Base-by-base conservation (phyloP, 2,797 vertebrate genomes). In the Hypotaenidia philippensis region DNA sequence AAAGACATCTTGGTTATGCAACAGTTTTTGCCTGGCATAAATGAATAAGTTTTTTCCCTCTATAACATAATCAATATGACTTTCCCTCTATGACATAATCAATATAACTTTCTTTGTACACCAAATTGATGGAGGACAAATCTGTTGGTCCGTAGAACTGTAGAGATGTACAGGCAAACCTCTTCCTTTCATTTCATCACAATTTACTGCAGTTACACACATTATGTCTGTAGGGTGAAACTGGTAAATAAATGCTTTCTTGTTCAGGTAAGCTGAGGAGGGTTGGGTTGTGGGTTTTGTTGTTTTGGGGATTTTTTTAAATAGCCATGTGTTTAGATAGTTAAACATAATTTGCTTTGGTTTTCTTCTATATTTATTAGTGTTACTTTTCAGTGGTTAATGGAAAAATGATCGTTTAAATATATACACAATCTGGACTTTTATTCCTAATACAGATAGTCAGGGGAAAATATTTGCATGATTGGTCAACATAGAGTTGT, bases 271-370 rank as follows among this genome's bases (percentile, higher is more conserved):
- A 69, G 5, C 6, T 69, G 25, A 40, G 15, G 11, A 23, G 8
- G 5, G 2, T 5, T 45, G 14, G 2, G 10, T 12, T 31, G 8
- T 0, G 0, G 5, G 25, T 19, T 57, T 56, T n/a, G 2, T 23
- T 11, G 41, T 47, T 47, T 47, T 5, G 45, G 21, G 19, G 2
- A 5, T 18, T 32, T 3, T 23, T 64, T 47, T 27, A 22, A 64
- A n/a, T 20, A 91, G 13, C 1, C 3, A 7, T 13, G 1, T 29
- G 9, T 77, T 70, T 26, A 52, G 21, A 9, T 31, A 8, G 5
- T 19, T 31, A 90, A 74, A 68, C 22, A 6, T 2, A 52, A 21
- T 5, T 31, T 12, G 0, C 6, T 56, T 78, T 44, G 0, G 1
- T 12, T 59, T 36, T 61, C 18, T 64, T 64, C 26, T 44, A 3